Evolutionary conservation across 2,113 vertebrate species (phyloP).

Genomic region (Gallinago media): DNA sequence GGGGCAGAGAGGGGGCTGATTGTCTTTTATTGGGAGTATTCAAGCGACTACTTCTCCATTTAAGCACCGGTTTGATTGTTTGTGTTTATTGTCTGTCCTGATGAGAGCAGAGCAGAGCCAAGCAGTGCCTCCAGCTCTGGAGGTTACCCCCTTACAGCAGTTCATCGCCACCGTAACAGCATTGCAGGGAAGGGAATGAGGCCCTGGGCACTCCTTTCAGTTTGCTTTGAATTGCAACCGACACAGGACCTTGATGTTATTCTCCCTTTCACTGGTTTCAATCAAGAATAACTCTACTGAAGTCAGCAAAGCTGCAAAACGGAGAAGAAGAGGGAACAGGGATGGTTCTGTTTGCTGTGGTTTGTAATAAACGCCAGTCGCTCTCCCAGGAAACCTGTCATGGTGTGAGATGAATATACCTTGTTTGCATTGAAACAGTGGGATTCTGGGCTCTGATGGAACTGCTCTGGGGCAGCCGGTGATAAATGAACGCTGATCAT

Average conservation of each 20-base stretch:
- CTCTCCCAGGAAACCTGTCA: neutral
- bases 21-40: neutral
- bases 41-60: neutral
- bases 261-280: neutral
- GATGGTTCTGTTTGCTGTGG: neutral
- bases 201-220: neutral
- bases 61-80: neutral
- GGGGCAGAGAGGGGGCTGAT: neutral
- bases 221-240: neutral
- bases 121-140: neutral
- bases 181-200: neutral
- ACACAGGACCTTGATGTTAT: neutral
- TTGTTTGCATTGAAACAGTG: neutral
- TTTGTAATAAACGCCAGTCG: neutral
- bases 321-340: neutral
- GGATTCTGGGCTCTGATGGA: neutral
- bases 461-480: constrained; percentile 12
- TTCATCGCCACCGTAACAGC: neutral
- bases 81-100: neutral
- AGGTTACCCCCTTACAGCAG: neutral
- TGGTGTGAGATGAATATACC: constrained; percentile 24
- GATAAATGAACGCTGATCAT: constrained; percentile 12
- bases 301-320: neutral
- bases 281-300: neutral
- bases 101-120: neutral